Evolutionary conservation across 2,113 vertebrate species (phyloP).

Genomic region (Erythrocercus mccallii): DNA sequence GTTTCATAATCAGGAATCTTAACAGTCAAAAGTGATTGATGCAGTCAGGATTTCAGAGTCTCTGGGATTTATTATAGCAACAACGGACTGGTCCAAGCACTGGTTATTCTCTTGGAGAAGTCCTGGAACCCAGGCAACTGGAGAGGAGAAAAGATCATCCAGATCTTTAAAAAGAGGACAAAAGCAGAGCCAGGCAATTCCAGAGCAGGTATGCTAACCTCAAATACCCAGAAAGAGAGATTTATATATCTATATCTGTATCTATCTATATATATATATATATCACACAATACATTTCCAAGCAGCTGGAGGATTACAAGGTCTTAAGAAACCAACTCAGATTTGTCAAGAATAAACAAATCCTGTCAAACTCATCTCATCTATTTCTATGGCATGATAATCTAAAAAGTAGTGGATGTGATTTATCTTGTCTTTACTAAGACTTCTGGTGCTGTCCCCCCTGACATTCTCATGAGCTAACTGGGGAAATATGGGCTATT

Average conservation of each 20-base stretch:
- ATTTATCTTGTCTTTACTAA: conserved; percentile 33
- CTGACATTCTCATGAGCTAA: conserved; percentile 3
- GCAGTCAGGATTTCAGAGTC: neutral
- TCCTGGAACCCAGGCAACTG: neutral
- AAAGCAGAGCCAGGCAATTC: neutral
- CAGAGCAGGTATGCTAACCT: neutral
- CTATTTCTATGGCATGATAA: conserved; percentile 28
- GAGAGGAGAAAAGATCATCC: neutral
- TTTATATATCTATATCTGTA: neutral
- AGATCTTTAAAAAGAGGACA: neutral
- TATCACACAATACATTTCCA: neutral
- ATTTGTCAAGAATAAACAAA: conserved; percentile 51
- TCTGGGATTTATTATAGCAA: neutral
- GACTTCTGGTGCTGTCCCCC: conserved; percentile 12
- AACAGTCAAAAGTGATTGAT: neutral
- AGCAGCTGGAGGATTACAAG: conserved; percentile 17
- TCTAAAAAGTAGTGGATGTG: neutral
- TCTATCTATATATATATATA: no score
- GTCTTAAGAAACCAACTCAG: conserved; percentile 8
- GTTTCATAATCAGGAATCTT: neutral
- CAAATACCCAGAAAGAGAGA: neutral
- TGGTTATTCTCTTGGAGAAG: neutral
- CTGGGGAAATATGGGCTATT: conserved; percentile 3
- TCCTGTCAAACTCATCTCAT: neutral
- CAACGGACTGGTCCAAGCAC: neutral